Conservation (phyloP, 2,797 vertebrate genomes). For the Chaunax sp. region DNA sequence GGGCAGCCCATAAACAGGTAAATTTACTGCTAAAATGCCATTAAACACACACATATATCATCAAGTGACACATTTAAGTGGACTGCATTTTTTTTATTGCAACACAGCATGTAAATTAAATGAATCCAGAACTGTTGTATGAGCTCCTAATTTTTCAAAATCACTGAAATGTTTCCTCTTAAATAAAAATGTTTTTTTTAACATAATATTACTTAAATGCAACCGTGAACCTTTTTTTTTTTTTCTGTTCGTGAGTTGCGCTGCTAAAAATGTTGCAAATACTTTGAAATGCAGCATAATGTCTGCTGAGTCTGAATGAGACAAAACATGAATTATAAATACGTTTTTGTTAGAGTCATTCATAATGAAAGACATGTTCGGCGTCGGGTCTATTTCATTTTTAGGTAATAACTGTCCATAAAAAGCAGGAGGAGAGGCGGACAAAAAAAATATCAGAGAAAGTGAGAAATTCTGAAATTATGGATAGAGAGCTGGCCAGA, state of each 20-base stretch:
- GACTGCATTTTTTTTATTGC: neutral
- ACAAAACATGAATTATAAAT: neutral
- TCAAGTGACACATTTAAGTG: neutral
- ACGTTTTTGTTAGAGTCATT: neutral
- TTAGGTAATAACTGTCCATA: neutral
- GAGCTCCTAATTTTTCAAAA: slow-evolving; percentile 2
- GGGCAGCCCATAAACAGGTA: slow-evolving; percentile 89
- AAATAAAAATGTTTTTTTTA: slow-evolving; percentile 7
- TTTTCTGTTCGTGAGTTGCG: neutral
- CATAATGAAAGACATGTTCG: neutral
- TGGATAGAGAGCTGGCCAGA: slow-evolving; percentile 19
- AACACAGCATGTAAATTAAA: slow-evolving; percentile 4
- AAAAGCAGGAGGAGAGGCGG: slow-evolving; percentile 3
- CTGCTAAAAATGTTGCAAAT: neutral
- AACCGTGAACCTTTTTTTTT: neutral
- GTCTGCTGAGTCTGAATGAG: neutral
- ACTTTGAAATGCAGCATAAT: neutral
- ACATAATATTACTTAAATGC: neutral
- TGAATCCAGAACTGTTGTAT: slow-evolving; percentile 6
- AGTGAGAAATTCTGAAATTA: slow-evolving; percentile 26
- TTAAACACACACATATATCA: slow-evolving; percentile 17
- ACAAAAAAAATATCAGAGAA: slow-evolving; percentile 12
- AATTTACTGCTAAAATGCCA: slow-evolving; percentile 20
- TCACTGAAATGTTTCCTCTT: neutral
- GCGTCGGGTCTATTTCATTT: slow-evolving; percentile 2